Evolutionary conservation across 2,888 invertebrate species (phyloP), one percentile per base, ranked within the genome.

Genomic region (Metacarcinus magister): DNA sequence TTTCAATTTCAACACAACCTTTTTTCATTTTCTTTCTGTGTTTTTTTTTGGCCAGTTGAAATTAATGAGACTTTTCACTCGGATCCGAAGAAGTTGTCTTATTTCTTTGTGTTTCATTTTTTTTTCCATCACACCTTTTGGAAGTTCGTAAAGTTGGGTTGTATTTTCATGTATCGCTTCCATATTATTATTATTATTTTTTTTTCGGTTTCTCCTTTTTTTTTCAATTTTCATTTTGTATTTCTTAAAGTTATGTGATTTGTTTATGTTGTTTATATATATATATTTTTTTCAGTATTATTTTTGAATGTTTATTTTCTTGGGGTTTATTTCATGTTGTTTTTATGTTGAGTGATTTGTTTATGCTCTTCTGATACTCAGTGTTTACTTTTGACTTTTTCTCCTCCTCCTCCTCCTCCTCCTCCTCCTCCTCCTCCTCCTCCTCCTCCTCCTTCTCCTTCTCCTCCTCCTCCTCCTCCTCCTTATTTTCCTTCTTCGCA

Each of bases 381-480:
- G 19, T n/a, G 4, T 19, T n/a, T n/a, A 19, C 19, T 67, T 67
- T 67, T 67, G 13, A 67, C 8, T 67, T 67, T 67, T 67, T n/a
- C 67, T 67, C 67, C 67, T 67, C 4, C 67, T n/a, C 67, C 67
- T 67, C 67, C 67, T 67, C 67, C 67, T 67, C 67, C 67, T 67
- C 67, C 67, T 67, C 67, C 67, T 67, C 67, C 67, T 67, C 67
- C n/a, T 67, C 67, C 67, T 67, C 67, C 67, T 67, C 67, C 67
- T 67, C 67, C 67, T 67, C 67, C 89, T 89, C 89, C 8, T 89
- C 89, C 3, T 16, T 13, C 54, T 54, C 54, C 82, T 82, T 23
- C n/a, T 82, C 82, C n/a, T 16, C 32, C 89, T 89, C 89, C 43
- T 89, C 2, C 2, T 43, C 13, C 89, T 89, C 39, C 89, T 8